These are phyloP conservation scores for Lepus oiostolus DNA, from an alignment of 2,797 vertebrate species.

Conservation along the genomic window DNA sequence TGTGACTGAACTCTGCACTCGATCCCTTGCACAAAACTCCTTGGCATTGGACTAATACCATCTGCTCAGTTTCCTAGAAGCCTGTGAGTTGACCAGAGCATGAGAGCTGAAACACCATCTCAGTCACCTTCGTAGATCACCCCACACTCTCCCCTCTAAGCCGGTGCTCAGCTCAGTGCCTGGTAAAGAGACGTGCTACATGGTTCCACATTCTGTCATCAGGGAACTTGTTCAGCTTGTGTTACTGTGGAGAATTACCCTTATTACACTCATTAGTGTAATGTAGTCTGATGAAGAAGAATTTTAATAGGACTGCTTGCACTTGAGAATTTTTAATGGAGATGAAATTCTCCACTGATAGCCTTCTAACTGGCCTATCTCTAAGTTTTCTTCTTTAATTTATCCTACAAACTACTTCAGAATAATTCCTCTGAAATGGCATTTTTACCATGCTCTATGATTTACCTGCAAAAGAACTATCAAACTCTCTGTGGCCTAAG, in stretches of 20 bases:
- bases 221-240: fast-evolving
- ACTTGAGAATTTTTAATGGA: background rate
- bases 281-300: background rate
- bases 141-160: too few relatives aligned
- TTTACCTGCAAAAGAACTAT: background rate
- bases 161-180: background rate
- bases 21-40: background rate
- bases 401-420: background rate
- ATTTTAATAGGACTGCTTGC: background rate
- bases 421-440: background rate
- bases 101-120: background rate
- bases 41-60: background rate
- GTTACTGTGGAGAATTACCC: background rate
- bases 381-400: background rate
- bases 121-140: background rate
- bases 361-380: background rate
- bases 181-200: fast-evolving
- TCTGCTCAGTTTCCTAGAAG: background rate
- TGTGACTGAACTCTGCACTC: fast-evolving
- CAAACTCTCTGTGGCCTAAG: background rate
- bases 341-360: background rate
- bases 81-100: background rate
- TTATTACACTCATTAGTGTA: background rate
- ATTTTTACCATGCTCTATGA: background rate
- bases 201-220: background rate